Evolutionary conservation across 2,888 invertebrate species (phyloP).

Genomic region (Xestoiulus laeticollis): DNA sequence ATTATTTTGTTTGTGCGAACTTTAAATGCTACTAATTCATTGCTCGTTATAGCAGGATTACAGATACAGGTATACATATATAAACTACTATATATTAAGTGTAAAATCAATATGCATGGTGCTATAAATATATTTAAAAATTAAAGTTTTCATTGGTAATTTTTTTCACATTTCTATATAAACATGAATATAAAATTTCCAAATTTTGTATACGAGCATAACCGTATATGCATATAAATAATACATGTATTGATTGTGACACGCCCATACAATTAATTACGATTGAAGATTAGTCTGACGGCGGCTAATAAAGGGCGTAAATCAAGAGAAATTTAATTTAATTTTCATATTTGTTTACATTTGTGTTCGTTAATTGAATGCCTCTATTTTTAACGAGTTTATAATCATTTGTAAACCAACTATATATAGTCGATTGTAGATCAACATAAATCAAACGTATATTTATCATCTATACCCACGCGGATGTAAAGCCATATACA

Average conservation of each 20-base stretch:
- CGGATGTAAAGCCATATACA: not conserved
- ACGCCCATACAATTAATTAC: not conserved
- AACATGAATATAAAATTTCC: not conserved
- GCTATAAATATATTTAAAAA: not conserved
- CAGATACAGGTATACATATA: not conserved
- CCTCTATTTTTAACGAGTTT: not conserved
- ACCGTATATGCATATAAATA: not conserved
- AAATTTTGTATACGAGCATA: too few species aligned
- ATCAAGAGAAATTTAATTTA: not conserved
- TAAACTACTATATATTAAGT: too few species aligned
- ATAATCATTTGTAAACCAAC: not conserved
- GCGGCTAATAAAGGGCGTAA: not conserved
- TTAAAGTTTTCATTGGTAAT: not conserved
- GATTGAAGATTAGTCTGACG: not conserved
- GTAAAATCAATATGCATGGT: too few species aligned
- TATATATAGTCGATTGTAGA: not conserved
- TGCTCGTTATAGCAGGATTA: not conserved
- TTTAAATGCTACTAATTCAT: not conserved
- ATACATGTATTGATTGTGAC: not conserved
- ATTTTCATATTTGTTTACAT: not conserved
- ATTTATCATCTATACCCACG: not conserved
- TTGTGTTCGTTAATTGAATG: not conserved
- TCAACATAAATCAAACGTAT: not conserved
- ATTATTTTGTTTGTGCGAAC: not conserved
- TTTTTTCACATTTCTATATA: not conserved